These are phyloP conservation scores for Alligator sinensis DNA, from an alignment of 2,113 vertebrate species.

Conservation along the genomic window DNA sequence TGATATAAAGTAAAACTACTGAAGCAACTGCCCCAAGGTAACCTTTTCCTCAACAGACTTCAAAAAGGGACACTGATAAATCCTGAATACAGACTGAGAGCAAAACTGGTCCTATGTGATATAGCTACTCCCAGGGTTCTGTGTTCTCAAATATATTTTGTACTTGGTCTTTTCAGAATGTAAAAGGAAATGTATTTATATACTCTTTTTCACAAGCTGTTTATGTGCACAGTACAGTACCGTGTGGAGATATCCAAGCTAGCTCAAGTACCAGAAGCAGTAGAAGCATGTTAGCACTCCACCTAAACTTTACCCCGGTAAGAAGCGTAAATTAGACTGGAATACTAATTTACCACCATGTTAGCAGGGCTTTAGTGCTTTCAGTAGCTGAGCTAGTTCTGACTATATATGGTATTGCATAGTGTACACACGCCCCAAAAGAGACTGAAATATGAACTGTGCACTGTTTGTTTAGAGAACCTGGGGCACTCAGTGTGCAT, in stretches of 20 bases:
- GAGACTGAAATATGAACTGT: not conserved
- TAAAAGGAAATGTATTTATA: not conserved
- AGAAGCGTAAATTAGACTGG: no score
- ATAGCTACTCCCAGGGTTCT: not conserved
- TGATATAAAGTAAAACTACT: not conserved
- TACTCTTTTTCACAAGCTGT: no score
- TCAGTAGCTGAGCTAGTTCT: no score
- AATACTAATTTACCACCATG: no score
- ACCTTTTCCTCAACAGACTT: not conserved
- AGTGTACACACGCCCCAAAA: not conserved
- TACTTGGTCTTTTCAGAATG: not conserved
- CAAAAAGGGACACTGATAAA: not conserved
- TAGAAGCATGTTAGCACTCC: no score
- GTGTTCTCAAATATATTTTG: not conserved
- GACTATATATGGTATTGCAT: not conserved
- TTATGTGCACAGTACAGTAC: no score
- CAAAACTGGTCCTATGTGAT: not conserved
- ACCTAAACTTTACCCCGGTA: no score
- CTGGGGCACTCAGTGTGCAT: not conserved
- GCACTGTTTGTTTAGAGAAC: not conserved
- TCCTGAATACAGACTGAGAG: not conserved
- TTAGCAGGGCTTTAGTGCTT: no score
- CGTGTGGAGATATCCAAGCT: no score
- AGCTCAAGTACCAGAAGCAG: no score
- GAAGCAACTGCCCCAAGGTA: no score